Evolutionary conservation across 2,888 invertebrate species (phyloP).

Genomic region (Salticus scenicus): DNA sequence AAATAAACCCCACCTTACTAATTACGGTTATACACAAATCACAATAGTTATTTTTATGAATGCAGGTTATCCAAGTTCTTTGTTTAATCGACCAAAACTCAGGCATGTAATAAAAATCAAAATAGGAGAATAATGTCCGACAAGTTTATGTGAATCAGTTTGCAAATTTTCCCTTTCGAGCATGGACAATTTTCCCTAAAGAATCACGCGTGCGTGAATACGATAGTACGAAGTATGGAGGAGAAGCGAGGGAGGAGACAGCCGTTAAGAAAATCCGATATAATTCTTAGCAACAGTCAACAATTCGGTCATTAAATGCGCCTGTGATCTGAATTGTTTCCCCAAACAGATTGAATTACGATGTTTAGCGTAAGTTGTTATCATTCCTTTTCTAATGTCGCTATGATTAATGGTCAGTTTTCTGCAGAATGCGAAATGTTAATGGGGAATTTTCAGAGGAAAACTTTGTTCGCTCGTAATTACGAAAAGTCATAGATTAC

Average conservation of each 20-base stretch:
- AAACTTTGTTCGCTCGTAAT: no score
- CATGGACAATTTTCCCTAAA: background rate
- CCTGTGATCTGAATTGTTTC: background rate
- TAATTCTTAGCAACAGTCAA: conserved; percentile 54
- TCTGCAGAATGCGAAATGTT: background rate
- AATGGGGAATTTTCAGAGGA: no score
- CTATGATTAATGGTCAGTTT: conserved; percentile 6
- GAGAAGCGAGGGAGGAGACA: no score
- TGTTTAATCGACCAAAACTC: no score
- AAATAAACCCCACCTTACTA: no score
- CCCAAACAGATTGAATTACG: background rate
- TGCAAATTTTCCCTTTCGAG: background rate
- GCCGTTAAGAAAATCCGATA: conserved; percentile 61
- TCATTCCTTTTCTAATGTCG: background rate
- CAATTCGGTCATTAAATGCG: conserved; percentile 32
- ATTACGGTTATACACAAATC: no score
- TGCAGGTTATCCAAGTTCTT: no score
- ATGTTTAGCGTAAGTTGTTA: background rate
- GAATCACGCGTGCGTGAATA: conserved; percentile 61
- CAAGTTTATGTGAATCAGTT: no score
- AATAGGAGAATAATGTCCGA: no score
- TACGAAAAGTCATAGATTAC: no score
- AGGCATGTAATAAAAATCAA: no score
- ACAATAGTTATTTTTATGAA: no score
- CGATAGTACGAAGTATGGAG: conserved; percentile 47